phyloP scores from a whole-genome alignment of 2,888 invertebrate genomes.

The Ormyrus thymus region DNA sequence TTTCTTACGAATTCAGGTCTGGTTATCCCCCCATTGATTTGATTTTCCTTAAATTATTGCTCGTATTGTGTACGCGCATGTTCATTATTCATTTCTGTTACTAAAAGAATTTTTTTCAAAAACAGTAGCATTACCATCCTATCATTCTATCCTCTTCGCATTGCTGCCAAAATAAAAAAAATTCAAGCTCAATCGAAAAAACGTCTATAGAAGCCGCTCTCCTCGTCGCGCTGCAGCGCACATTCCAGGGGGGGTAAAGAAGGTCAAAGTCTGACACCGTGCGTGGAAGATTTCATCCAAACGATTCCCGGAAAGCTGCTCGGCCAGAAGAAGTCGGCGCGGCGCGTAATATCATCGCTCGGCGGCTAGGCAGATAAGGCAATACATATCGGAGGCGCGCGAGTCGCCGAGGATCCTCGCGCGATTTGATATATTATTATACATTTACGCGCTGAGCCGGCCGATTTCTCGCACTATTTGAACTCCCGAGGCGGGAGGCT shows the following conservation, averaged over 20 bases:
- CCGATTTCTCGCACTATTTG: background rate
- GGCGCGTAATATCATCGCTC: conserved; percentile 42
- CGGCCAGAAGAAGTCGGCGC: conserved; percentile 10
- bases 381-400: conserved; percentile 1
- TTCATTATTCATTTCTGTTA: no score
- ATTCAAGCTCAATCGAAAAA: no score
- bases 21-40: background rate
- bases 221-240: no score
- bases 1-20: background rate
- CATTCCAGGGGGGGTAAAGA: background rate
- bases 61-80: background rate
- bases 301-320: conserved; percentile 30
- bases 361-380: conserved; percentile 13
- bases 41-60: background rate
- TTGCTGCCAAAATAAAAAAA: no score
- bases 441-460: conserved; percentile 24
- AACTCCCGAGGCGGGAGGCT: background rate
- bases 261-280: background rate
- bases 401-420: conserved; percentile 7
- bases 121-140: no score
- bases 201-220: no score
- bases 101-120: no score
- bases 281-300: background rate
- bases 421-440: conserved; percentile 30
- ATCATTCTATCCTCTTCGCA: no score